Base-by-base conservation (phyloP, 2,113 vertebrate genomes). In the Quiscalus mexicanus region DNA sequence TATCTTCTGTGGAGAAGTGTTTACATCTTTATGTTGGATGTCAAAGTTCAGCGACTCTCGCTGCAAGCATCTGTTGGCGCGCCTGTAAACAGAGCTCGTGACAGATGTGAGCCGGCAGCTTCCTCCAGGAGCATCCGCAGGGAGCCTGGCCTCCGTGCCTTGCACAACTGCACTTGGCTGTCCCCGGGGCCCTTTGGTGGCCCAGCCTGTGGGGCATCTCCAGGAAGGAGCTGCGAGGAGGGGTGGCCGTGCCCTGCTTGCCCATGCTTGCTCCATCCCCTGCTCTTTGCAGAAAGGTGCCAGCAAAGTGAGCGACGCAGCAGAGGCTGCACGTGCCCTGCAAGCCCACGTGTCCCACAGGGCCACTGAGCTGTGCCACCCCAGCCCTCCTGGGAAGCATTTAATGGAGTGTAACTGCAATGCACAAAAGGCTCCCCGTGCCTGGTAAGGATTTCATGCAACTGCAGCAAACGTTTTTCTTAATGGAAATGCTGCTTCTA, bases 41-140 rank as follows among this genome's bases (percentile, higher is more conserved):
- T 96, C 95, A 68, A 70, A 92, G 96, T 96, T 96, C 85, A 73
- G 37, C 0, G 8, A 19, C 52, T 90, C 84, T 83, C 3, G 1
- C 83, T 78, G 69, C 74, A 71, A 90, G 89, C 96, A 95, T 96
- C 95, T 97, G 97, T 81, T 92, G 94, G 74, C 5, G 5, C 4
- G 64, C 73, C 74, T 47, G 74, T 83, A 73, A 90, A 86, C 64
- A 67, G 85, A 97, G 79, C 56, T 85, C 3, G 3, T 88, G 96
- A 95, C 97, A 97, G 97, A 97, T 97, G 97, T 39, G 81, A 53
- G 75, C 76, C 11, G 3, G 50, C 81, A 96, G 39, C 97, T 95
- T 93, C 87, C 84, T 91, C 68, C 27, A 22, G 84, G 87, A 93
- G 70, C 41, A 27, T 78, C 83, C 20, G 0, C 6, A 21, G 75